Base-by-base conservation (phyloP, 2,888 invertebrate species). In the Hylaea fasciaria region DNA sequence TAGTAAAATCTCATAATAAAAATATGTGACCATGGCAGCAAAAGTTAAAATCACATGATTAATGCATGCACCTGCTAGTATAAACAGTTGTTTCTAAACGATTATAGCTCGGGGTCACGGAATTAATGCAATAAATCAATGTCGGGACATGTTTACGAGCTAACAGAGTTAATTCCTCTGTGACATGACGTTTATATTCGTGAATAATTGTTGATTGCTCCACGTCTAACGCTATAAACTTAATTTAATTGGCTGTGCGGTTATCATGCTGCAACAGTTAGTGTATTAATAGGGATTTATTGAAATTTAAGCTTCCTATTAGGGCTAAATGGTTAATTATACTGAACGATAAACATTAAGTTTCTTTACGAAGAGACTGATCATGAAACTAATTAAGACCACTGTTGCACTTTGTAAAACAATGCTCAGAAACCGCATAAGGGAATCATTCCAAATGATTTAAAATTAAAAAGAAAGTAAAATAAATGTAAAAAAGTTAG, bases 171-270 rank as follows among this genome's bases (percentile, higher is more conserved):
- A 90, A 89, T 90, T 86, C 88, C 88, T 80, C 73, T 81, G 81
- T 86, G 89, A 90, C 90, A 86, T 90, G 90, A 89, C 89, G 89
- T 85, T 89, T 89, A 89, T 90, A 89, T 87, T 87, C 86, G 82
- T 91, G 89, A 90, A 86, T 89, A 89, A 89, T 90, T 86, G 91
- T 89, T 86, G 85, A 86, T 85, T 86, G 86, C 76, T 72, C 47
- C 53, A 49, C 57, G 58, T 60, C 69, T 68, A 69, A 68, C 63
- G 68, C 65, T 72, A 77, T 79, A 76, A 75, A 74, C 73, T 69
- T 73, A 68, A 74, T 73, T 69, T 70, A 70, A 68, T 70, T 66
- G 63, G 56, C 60, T 44, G 59, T 58, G 63, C 13, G 55, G 65
- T 61, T 63, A 65, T 69, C 66, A 64, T 35, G 14, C 52, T 53